Percentiles rank a stretch among this genome's conserved stretches.
These are phyloP conservation scores for Syrmaticus mikado DNA, from an alignment of 2,113 vertebrate genomes.

Conservation along the genomic window DNA sequence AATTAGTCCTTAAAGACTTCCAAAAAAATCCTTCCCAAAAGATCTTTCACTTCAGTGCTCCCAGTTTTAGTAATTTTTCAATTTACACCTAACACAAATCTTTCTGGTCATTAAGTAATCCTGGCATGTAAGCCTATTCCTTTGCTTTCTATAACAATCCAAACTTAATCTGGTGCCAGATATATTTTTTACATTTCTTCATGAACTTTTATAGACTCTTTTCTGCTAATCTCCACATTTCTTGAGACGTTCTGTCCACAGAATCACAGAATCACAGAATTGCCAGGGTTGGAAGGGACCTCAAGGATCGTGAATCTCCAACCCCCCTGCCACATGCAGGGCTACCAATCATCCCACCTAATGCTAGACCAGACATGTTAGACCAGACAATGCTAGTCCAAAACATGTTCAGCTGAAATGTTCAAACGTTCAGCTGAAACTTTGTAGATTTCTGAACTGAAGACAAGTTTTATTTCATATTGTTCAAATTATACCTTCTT, in stretches of 20 bases:
- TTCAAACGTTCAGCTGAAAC: background rate
- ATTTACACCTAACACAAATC: background rate
- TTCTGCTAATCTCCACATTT: background rate
- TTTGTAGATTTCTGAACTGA: background rate
- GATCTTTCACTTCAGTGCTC: background rate
- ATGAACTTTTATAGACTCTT: background rate
- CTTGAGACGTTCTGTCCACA: background rate
- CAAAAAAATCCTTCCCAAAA: background rate
- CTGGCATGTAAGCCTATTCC: background rate
- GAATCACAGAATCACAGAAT: no score
- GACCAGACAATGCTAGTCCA: no score
- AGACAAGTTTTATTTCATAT: background rate
- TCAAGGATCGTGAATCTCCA: no score
- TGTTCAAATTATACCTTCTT: background rate
- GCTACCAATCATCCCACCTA: no score
- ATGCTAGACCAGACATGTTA: no score
- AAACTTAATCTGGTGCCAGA: background rate
- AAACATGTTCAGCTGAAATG: background rate
- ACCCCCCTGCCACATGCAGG: no score
- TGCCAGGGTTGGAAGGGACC: no score
- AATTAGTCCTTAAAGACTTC: background rate
- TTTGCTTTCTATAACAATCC: background rate
- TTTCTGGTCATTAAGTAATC: background rate
- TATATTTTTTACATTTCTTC: background rate
- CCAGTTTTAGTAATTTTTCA: background rate